phyloP scores from a whole-genome alignment of 2,888 invertebrate genomes.

The Troides oblongomaculatus region DNA sequence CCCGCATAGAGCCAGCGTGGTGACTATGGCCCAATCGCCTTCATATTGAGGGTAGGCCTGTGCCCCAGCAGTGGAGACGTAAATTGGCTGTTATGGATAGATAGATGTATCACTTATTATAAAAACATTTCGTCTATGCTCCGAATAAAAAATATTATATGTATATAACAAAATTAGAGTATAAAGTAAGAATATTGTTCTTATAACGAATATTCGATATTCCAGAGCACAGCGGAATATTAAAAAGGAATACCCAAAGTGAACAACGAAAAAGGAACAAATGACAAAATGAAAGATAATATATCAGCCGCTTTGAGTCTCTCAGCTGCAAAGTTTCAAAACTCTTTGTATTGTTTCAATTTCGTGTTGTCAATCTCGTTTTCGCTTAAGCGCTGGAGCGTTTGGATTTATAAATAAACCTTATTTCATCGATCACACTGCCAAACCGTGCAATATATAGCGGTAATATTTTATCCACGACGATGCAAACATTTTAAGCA shows the following conservation, averaged over 20 bases:
- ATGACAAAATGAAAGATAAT: conserved; percentile 20
- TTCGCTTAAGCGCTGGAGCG: conserved; percentile 26
- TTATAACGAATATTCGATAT: background rate
- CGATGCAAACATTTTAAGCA: conserved; percentile 24
- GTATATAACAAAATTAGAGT: background rate
- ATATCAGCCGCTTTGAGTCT: conserved; percentile 15
- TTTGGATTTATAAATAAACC: conserved; percentile 25
- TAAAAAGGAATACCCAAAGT: conserved; percentile 3
- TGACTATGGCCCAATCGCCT: too few species aligned
- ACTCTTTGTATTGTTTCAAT: conserved; percentile 30
- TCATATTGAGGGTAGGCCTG: too few species aligned
- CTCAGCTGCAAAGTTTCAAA: conserved; percentile 22
- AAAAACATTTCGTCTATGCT: too few species aligned
- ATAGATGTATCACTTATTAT: too few species aligned
- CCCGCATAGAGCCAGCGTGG: too few species aligned
- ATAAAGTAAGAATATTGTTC: background rate
- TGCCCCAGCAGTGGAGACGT: too few species aligned
- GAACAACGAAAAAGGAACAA: conserved; percentile 9
- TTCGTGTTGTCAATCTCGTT: conserved; percentile 27
- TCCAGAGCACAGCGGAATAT: background rate
- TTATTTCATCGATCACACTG: conserved; percentile 30
- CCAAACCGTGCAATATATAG: conserved; percentile 27
- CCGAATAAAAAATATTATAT: background rate
- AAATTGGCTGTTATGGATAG: too few species aligned
- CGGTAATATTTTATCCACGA: conserved; percentile 25